Conservation (phyloP, 2,888 invertebrate genomes). For the Amphipoea lucens region DNA sequence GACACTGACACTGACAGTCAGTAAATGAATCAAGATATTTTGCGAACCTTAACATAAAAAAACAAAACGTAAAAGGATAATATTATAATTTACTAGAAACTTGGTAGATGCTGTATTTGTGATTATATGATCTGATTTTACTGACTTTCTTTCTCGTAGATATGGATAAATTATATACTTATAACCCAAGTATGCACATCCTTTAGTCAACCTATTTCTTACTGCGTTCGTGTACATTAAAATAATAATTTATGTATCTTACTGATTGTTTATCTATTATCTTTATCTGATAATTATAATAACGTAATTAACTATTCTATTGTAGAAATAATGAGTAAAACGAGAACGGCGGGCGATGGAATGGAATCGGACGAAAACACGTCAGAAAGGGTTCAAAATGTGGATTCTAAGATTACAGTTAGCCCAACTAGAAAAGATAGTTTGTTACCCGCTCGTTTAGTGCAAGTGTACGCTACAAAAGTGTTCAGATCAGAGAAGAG, state of each 20-base stretch:
- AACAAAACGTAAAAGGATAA: conserved; percentile 32
- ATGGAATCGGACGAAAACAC: conserved; percentile 91
- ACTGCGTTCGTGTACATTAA: conserved; percentile 57
- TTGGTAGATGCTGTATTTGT: conserved; percentile 56
- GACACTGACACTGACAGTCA: conserved; percentile 3
- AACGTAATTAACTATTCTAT: conserved; percentile 38
- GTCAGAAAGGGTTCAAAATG: conserved; percentile 72
- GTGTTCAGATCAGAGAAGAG: conserved; percentile 90
- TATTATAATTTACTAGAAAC: conserved; percentile 5
- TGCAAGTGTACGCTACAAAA: conserved; percentile 90
- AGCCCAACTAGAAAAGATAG: conserved; percentile 72
- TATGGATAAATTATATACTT: conserved; percentile 76
- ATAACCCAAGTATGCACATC: conserved; percentile 76
- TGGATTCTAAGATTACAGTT: conserved; percentile 52
- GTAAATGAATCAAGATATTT: conserved; percentile 3
- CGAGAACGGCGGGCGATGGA: conserved; percentile 94
- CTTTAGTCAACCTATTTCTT: conserved; percentile 40
- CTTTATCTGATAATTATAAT: conserved; percentile 39
- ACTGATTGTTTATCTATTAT: conserved; percentile 47
- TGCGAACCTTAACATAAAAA: conserved; percentile 8
- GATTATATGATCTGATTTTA: conserved; percentile 39
- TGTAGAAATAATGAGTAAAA: conserved; percentile 84
- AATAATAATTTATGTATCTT: conserved; percentile 28
- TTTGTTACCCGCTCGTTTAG: conserved; percentile 76
- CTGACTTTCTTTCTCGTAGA: conserved; percentile 41